Conservation (phyloP, 2,113 vertebrate genomes). For the Lepisosteus osseus region DNA sequence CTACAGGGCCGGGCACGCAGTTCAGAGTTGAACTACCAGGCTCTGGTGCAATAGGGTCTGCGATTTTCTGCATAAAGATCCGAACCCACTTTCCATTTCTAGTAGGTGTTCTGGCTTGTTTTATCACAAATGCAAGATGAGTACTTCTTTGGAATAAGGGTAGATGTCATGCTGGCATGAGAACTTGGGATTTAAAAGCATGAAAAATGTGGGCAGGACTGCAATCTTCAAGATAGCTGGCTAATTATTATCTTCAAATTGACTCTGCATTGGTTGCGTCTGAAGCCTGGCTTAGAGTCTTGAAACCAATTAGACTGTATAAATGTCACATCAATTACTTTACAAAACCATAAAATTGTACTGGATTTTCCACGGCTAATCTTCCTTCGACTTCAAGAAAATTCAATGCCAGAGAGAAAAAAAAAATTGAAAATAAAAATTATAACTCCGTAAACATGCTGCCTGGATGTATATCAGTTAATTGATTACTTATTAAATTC, state of each 20-base stretch:
- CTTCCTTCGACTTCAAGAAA: not conserved
- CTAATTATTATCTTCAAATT: conserved; percentile 10
- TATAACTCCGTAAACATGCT: not conserved
- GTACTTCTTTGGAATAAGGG: too few relatives aligned
- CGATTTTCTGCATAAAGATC: too few relatives aligned
- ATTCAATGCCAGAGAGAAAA: not conserved
- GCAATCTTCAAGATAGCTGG: not conserved
- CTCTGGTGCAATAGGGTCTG: too few relatives aligned
- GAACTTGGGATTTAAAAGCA: not conserved
- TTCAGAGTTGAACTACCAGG: too few relatives aligned
- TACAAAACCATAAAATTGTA: conserved; percentile 3
- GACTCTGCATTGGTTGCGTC: not conserved
- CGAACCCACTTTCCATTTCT: too few relatives aligned
- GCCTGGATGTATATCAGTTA: too few relatives aligned
- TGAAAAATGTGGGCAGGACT: not conserved
- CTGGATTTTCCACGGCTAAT: not conserved
- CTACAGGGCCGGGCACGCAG: too few relatives aligned
- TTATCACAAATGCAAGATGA: too few relatives aligned
- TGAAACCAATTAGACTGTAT: not conserved
- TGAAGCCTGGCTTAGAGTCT: conserved; percentile 5
- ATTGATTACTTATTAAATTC: conserved; percentile 2
- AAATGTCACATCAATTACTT: conserved; percentile 12
- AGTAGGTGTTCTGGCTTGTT: too few relatives aligned
- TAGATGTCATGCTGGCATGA: not conserved
- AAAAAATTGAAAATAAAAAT: not conserved